Conservation (phyloP, 2,797 vertebrate genomes). For the Chanos chanos region DNA sequence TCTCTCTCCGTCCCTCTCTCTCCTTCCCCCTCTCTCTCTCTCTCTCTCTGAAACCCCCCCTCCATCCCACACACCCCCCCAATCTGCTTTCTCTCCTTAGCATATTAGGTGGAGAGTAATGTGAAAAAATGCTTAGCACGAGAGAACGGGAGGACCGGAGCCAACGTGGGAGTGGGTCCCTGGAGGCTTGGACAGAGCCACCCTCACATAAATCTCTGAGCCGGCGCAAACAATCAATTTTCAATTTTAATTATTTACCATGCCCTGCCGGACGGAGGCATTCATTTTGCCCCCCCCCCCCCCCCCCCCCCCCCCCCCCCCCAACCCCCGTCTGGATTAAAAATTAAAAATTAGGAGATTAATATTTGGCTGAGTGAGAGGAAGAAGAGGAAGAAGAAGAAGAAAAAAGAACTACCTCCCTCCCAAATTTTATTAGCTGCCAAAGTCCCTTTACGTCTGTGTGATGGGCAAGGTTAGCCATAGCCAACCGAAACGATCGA, state of each 20-base stretch:
- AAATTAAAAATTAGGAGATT: conserved; percentile 84
- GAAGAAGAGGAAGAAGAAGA: conserved; percentile 53
- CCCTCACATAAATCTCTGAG: conserved; percentile 85
- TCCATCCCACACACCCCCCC: conserved; percentile 40
- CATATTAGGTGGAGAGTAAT: conserved; percentile 89
- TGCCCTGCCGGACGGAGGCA: conserved; percentile 76
- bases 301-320: too few species aligned
- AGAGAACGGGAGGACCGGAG: conserved; percentile 73
- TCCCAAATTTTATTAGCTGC: conserved; percentile 59
- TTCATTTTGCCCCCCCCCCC: conserved; percentile 79
- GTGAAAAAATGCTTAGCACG: conserved; percentile 91
- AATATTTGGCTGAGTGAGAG: conserved; percentile 68
- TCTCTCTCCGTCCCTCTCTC: conserved; percentile 12
- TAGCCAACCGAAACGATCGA: conserved; percentile 68
- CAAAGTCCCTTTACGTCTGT: conserved; percentile 36
- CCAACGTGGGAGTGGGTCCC: conserved; percentile 77
- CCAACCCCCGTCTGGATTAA: conserved; percentile 80
- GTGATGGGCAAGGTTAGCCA: conserved; percentile 63
- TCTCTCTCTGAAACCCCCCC: too few species aligned
- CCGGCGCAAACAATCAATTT: conserved; percentile 90
- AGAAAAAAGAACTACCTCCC: conserved; percentile 24
- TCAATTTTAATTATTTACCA: conserved; percentile 95
- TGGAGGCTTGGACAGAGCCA: conserved; percentile 68
- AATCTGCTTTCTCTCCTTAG: conserved; percentile 64
- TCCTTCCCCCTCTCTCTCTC: conserved; percentile 43